Evolutionary conservation across 2,113 vertebrate species (phyloP).

Genomic region (Sorex fumeus): DNA sequence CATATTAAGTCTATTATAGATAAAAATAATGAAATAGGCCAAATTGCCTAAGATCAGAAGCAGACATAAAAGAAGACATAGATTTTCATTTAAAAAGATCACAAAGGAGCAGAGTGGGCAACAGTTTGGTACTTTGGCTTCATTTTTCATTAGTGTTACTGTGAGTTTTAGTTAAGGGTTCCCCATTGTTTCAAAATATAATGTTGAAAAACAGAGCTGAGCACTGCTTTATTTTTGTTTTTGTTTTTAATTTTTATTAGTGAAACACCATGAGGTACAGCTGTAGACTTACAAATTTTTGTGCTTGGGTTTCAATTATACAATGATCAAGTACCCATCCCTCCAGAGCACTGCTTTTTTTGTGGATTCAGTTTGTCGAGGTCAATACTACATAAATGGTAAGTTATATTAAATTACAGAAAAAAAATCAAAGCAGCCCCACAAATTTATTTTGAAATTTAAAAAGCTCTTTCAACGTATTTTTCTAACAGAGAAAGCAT

Average conservation of each 20-base stretch:
- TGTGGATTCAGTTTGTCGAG: background rate
- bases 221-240: background rate
- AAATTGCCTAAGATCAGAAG: background rate
- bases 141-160: background rate
- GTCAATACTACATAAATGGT: background rate
- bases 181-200: background rate
- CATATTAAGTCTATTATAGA: conserved; percentile 24
- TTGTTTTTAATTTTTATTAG: too few relatives aligned
- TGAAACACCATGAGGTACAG: too few relatives aligned
- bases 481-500: conserved; percentile 41
- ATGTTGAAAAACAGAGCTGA: background rate
- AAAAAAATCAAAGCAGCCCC: conserved; percentile 25
- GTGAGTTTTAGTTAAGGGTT: background rate
- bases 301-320: too few relatives aligned
- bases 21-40: background rate
- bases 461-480: background rate
- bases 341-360: background rate
- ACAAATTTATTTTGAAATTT: background rate
- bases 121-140: background rate
- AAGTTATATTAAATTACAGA: conserved; percentile 34
- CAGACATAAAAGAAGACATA: conserved; percentile 7
- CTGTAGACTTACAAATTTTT: too few relatives aligned
- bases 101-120: background rate
- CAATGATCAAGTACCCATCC: too few relatives aligned
- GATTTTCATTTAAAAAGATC: background rate